Evolutionary conservation across 2,113 vertebrate species (phyloP), one percentile per base, ranked within the genome.

Genomic region (Stegostoma tigrinum): DNA sequence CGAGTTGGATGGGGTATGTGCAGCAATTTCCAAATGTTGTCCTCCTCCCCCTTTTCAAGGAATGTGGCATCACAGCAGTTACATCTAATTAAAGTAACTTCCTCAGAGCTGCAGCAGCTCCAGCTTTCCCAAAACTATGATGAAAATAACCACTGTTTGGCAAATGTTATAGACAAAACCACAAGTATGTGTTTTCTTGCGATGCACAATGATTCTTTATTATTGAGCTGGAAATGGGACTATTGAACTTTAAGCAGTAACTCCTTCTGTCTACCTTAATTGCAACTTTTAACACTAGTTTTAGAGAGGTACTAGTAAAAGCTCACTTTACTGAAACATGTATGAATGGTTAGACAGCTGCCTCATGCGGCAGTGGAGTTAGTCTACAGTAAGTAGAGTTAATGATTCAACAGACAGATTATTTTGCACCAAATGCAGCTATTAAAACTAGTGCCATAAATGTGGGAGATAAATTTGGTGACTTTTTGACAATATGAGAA

Each of bases 21-120:
- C 5, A 90, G 23, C 34, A 34, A 90, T 27, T 61, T 90, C 52
- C 87, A 90, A 52, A 52, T 61, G 45, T 61, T 61, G 55, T 61
- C 55, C 55, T 61, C 55, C 55, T 61, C 30, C 15, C 55, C 55
- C 27, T 90, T 52, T 90, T 61, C 48, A 90, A 5, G 27, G 48
- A 89, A 27, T 52, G 55, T 90, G 87, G 10, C 30, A 90, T 61
- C 27, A 55, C 87, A 90, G 61, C 24, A 90, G 61, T 90, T 90
- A 52, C 52, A 90, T 90, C 87, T 90, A 52, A 55, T 89, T 30
- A 89, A 89, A 48, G 15, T 89, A 61, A 89, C 17, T 89, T 89
- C 87, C 87, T 52, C 48, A 90, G 87, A 30, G 87, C 30, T 61
- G 48, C 24, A 61, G 87, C 42, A 90, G 27, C 34, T 61, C 55